Evolutionary conservation across 2,797 vertebrate species (phyloP), one percentile per base, ranked within the genome.

Genomic region (Rhinophrynus dorsalis): DNA sequence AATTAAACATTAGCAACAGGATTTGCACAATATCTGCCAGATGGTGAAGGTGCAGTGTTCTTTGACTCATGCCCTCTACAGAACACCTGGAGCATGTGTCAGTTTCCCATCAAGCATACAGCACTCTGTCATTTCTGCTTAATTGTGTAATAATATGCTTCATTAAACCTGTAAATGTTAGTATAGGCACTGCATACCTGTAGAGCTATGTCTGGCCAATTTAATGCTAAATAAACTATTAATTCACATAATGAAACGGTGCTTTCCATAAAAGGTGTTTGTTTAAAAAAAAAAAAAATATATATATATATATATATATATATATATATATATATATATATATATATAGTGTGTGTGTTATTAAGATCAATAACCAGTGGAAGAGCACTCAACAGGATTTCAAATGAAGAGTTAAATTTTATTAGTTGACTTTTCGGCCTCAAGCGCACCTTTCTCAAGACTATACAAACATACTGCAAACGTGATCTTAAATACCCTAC

Each of bases 141-240:
- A 66, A 73, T 52, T 66, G 33, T 66, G 45, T 66, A 73, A 73
- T 52, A 24, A 54, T 35, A 21, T 27, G 61, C 33, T 44, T 66
- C 33, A 60, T 59, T 52, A 66, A 66, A 44, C 52, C 18, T 52
- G 51, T 44, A 45, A 66, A 66, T 52, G 69, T 66, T 51, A 60
- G 24, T 58, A 56, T 47, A 63, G 62, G 33, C 38, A 20, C 18
- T 3, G 26, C n/a, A 20, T 72, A 42, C 42, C 24, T 37, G 37
- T 8, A 26, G 44, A 26, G 11, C 27, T 20, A 37, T 37, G 30
- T 50, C 54, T 38, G 12, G 20, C 24, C 24, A n/a, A 60, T 44
- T 44, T 60, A 44, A 7, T 45, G 20, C 35, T 26, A 18, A 23
- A 42, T 27, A 59, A 59, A 30, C 38, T 17, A 30, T 29, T 44